These are phyloP conservation scores for Ctenopoma kingsleyae DNA, from an alignment of 2,797 vertebrate genomes.

Conservation along the genomic window DNA sequence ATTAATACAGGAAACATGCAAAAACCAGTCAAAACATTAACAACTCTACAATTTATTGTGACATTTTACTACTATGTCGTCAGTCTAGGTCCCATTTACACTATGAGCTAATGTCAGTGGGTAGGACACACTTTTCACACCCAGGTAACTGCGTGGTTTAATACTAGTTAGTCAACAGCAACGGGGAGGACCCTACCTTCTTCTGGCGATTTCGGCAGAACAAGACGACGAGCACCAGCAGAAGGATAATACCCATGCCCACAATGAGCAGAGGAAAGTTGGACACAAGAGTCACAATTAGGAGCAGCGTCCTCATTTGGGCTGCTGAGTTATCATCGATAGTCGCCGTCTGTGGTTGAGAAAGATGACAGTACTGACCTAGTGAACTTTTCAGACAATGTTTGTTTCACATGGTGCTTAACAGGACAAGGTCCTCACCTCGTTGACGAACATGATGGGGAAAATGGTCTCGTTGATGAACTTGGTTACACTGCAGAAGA, in stretches of 20 bases:
- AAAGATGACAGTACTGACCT: slow-evolving; percentile 8
- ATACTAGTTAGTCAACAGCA: slow-evolving; percentile 13
- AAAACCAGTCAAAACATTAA: slow-evolving; percentile 26
- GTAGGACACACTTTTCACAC: slow-evolving; percentile 27
- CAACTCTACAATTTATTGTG: slow-evolving; percentile 14
- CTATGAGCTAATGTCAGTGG: slow-evolving; percentile 51
- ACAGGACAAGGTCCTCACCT: slow-evolving; percentile 73
- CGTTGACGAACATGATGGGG: slow-evolving; percentile 89
- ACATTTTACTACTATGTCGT: slow-evolving; percentile 16
- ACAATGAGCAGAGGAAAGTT: slow-evolving; percentile 87
- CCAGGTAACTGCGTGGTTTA: slow-evolving; percentile 39
- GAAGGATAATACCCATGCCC: slow-evolving; percentile 83
- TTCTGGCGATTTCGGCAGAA: slow-evolving; percentile 87
- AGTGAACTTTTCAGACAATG: not conserved
- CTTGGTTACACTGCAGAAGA: slow-evolving; percentile 76
- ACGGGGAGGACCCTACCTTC: slow-evolving; percentile 74
- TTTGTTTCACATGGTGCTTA: not conserved
- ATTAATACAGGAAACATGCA: slow-evolving; percentile 53
- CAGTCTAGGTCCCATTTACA: slow-evolving; percentile 23
- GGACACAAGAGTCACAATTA: slow-evolving; percentile 83
- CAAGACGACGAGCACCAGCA: slow-evolving; percentile 83
- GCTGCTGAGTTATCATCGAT: slow-evolving; percentile 84
- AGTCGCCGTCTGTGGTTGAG: slow-evolving; percentile 80
- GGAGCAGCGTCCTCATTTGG: slow-evolving; percentile 84
- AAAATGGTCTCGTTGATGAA: slow-evolving; percentile 85